These are phyloP conservation scores for Ceratina australensis DNA, from an alignment of 1,140 invertebrate species.

Conservation along the genomic window DNA sequence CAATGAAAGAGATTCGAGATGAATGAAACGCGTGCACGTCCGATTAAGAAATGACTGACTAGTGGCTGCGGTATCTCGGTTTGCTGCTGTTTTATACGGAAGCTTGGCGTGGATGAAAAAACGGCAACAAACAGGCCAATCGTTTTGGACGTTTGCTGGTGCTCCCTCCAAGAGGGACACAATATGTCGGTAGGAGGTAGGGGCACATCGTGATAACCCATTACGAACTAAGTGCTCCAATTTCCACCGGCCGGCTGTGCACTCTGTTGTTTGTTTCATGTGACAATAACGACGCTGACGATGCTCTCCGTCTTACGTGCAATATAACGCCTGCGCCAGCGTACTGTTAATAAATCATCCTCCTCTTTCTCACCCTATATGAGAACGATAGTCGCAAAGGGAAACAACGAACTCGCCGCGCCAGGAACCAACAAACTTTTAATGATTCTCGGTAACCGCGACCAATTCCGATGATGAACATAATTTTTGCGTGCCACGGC, in stretches of 20 bases:
- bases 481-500: not conserved
- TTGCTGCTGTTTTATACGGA: slow-evolving; percentile 52
- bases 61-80: slow-evolving; percentile 27
- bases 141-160: slow-evolving; percentile 7
- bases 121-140: slow-evolving; percentile 45
- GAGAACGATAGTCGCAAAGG: not conserved
- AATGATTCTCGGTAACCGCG: not conserved
- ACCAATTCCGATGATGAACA: not conserved
- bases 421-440: not conserved
- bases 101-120: slow-evolving; percentile 37
- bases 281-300: slow-evolving; percentile 12
- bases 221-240: slow-evolving; percentile 60
- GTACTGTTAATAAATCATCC: not conserved
- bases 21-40: slow-evolving; percentile 6
- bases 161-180: slow-evolving; percentile 42
- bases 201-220: slow-evolving; percentile 61
- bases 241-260: slow-evolving; percentile 29
- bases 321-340: not conserved
- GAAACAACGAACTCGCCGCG: not conserved
- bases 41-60: slow-evolving; percentile 9
- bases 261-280: slow-evolving; percentile 42
- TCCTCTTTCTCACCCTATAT: not conserved
- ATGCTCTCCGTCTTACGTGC: not conserved
- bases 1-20: not conserved
- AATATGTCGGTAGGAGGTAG: slow-evolving; percentile 23